Evolutionary conservation across 2,797 vertebrate species (phyloP).

Genomic region (Bradypodion pumilum): DNA sequence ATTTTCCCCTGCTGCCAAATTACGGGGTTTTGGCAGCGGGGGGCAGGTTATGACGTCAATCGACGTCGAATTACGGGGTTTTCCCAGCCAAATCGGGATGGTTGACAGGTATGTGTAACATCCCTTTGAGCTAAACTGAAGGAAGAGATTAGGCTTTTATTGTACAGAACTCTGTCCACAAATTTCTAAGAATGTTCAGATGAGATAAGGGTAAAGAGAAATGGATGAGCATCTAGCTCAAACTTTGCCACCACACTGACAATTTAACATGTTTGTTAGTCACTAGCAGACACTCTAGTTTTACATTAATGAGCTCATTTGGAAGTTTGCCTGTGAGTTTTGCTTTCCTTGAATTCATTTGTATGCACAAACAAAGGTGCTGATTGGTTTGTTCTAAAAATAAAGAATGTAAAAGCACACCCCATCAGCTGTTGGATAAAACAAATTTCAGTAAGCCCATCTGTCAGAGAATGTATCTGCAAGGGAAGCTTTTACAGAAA

Average conservation of each 20-base stretch:
- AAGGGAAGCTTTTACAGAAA: slow-evolving; percentile 51
- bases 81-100: too few relatives aligned
- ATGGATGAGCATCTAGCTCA: slow-evolving; percentile 16
- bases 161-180: too few relatives aligned
- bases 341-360: slow-evolving; percentile 14
- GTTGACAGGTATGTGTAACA: too few relatives aligned
- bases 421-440: slow-evolving; percentile 36
- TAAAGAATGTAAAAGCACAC: neutral
- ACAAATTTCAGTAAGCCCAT: slow-evolving; percentile 19
- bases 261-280: neutral
- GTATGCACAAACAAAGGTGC: neutral
- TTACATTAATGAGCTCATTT: neutral
- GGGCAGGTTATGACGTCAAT: too few relatives aligned
- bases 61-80: too few relatives aligned
- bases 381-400: neutral
- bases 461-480: slow-evolving; percentile 46
- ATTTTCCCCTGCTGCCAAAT: too few relatives aligned
- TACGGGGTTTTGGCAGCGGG: too few relatives aligned
- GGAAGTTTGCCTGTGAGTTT: neutral
- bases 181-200: slow-evolving; percentile 20
- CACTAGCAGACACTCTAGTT: neutral
- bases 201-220: neutral
- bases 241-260: neutral
- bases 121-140: too few relatives aligned
- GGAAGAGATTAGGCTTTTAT: too few relatives aligned